These are phyloP conservation scores for Mus pahari DNA, from an alignment of 2,113 vertebrate species.

Conservation along the genomic window DNA sequence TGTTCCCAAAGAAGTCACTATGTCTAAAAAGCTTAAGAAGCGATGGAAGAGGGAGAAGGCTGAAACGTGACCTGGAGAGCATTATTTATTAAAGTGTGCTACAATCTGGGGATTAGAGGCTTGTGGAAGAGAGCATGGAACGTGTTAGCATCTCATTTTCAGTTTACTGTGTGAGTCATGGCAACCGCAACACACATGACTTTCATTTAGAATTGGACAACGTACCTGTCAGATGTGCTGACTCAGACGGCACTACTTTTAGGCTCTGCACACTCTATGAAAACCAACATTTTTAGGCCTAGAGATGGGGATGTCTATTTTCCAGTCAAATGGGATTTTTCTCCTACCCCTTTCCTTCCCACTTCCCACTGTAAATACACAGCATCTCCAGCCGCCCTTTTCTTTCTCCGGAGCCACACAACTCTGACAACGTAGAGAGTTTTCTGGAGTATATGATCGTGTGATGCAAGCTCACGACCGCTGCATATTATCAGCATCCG, in stretches of 20 bases:
- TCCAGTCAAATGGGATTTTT: neutral
- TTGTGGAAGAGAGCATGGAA: neutral
- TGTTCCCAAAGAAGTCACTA: constrained; percentile 20
- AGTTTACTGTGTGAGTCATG: constrained; percentile 15
- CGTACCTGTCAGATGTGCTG: constrained; percentile 23
- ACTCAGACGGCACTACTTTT: constrained; percentile 50
- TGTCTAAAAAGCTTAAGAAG: constrained; percentile 34
- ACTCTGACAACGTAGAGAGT: neutral
- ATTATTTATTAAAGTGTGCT: constrained; percentile 19
- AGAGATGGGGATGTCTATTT: neutral
- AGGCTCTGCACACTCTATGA: constrained; percentile 28
- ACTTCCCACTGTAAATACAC: neutral
- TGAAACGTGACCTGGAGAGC: neutral
- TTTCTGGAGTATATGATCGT: neutral
- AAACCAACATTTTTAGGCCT: constrained; percentile 40
- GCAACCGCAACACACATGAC: constrained; percentile 33
- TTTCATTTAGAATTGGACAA: constrained; percentile 54
- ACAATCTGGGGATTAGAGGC: constrained; percentile 13
- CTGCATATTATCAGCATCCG: neutral
- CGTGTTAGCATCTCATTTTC: constrained; percentile 19
- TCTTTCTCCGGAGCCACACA: neutral
- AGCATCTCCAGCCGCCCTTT: neutral
- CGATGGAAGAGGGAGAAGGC: neutral
- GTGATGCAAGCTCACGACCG: neutral
- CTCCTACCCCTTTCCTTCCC: too few relatives aligned